Base-by-base conservation (phyloP, 2,888 invertebrate species). In the Dendrolimus houi region DNA sequence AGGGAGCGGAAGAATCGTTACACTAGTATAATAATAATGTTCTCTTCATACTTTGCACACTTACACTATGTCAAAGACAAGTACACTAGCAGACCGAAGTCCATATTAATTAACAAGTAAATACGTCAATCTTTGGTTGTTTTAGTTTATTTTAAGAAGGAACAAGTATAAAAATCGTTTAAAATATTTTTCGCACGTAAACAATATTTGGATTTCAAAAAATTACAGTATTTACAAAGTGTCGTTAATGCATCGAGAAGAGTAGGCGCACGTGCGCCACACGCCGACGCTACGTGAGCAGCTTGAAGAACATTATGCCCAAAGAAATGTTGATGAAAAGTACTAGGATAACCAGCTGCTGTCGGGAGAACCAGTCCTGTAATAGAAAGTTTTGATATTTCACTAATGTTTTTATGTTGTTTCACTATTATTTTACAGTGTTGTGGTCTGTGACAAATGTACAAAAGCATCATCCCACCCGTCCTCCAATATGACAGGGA, bases 281-380 rank as follows among this genome's bases (percentile, higher is more conserved):
- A 62, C 75, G 91, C 94, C 92, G 92, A 84, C 94, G 94, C 96
- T 97, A 98, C 95, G 97, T 97, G 79, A 98, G 93, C 92, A 98
- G 93, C 91, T 97, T 97, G 93, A 97, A 96, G 93, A 98, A 98
- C 94, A 98, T 95, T 91, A 98, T 95, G 87, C 97, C 98, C 93
- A 98, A 92, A 72, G 96, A 96, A 91, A 98, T 95, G 92, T 98
- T 98, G 92, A 97, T 95, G 92, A 98, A 95, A 75, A 98, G 93
- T 77, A 98, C 97, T 85, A 98, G 92, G 92, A 98, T 95, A 89
- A 98, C 96, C 86, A 98, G 93, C 92, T 97, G 97, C 92, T 98
- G 97, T 86, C 97, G 94, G 80, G 97, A 96, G 92, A 98, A 96
- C 98, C 98, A 98, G 93, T 97, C 97, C 97, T 97, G 93, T 8